Evolutionary conservation across 2,888 invertebrate species (phyloP), one percentile per base, ranked within the genome.

Genomic region (Parnassius mnemosyne): DNA sequence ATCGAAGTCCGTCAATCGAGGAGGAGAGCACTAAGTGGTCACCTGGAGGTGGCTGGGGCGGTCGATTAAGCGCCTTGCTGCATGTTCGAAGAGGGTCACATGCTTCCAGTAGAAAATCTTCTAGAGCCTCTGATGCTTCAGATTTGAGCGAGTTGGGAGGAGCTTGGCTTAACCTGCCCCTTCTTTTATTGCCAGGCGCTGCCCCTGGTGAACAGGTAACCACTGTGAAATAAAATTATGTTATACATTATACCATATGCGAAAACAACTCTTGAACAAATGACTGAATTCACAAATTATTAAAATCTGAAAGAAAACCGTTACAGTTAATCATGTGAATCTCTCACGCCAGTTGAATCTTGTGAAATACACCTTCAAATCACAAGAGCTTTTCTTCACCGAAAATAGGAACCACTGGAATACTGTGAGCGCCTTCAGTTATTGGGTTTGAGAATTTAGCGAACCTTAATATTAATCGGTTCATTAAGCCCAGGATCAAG

Each of bases 41-140:
- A 65, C 96, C 96, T 9, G 96, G 96, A 57, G 93, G 93, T 25
- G 96, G 96, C 59, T 96, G 96, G 95, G 96, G 96, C 69, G 96
- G 96, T 62, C 93, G 94, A 56, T 92, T 96, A 50, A 95, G 95
- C 65, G 95, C 96, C 7, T 87, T 95, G 81, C 91, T 95, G 68
- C 94, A 96, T 89, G 96, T 97, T 63, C 94, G 96, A 83, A 94
- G 96, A 74, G 95, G 96, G 71, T 96, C 96, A 80, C 95, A 96
- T 80, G 95, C 95, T 66, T 95, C 95, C 58, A 95, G 95, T 66
- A 89, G 94, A 64, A 94, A 94, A 68, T 90, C 90, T 76, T 95
- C 95, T 68, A 92, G 96, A 77, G 96, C 96, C 73, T 96, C 96
- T 66, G 96, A 96, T 86, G 96, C 96, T 71, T 96, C 96, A 70